Evolutionary conservation across 53 echinoderm and acorn worm species (phyloP), one percentile per base, ranked within the genome.

Genomic region (Luidia sarsii): DNA sequence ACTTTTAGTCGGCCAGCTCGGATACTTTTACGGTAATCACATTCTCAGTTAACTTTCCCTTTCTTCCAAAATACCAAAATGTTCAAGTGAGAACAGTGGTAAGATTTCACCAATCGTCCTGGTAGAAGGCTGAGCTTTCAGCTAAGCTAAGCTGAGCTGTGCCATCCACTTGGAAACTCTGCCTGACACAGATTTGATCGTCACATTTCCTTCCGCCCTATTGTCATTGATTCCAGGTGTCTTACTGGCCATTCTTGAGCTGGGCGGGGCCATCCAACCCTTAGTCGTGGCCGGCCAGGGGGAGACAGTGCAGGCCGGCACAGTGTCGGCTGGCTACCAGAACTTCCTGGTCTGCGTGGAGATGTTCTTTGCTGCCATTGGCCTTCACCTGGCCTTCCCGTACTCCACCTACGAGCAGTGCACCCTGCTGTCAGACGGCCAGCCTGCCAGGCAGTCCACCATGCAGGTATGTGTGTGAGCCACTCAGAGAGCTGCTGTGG

Each of bases 311-410:
- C 72, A 84, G 67, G 83, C 83, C 10, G 96, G 97, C 30, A 90
- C 93, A 9, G 97, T 96, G n/a, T 96, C 97, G 11, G 97, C 97
- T 13, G 97, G 97, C 21, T 96, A 92, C 39, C 97, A 96, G 89
- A 96, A 96, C 83, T 96, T 96, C 90, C 84, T 96, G 48, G 86
- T 96, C 70, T 96, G 97, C 22, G 91, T 96, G 53, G 97, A 96
- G 87, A 96, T 96, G 97, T 96, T 96, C 84, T 96, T 96, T 75
- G 93, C 93, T 36, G 97, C 97, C 35, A 83, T 96, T 48, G 97
- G 92, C 8, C 86, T 96, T 20, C 97, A 91, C 20, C 91, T 80
- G 46, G 97, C 97, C 48, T 96, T 96, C 90, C 92, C 96, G 0
- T 90, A 88, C 43, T 75, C 86, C 10, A 41, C 89, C 39, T 96